A percentile compares a stretch with the other conserved stretches of the same genome.
These are phyloP conservation scores for Monochamus alternatus DNA, from an alignment of 2,888 invertebrate species.

Conservation along the genomic window DNA sequence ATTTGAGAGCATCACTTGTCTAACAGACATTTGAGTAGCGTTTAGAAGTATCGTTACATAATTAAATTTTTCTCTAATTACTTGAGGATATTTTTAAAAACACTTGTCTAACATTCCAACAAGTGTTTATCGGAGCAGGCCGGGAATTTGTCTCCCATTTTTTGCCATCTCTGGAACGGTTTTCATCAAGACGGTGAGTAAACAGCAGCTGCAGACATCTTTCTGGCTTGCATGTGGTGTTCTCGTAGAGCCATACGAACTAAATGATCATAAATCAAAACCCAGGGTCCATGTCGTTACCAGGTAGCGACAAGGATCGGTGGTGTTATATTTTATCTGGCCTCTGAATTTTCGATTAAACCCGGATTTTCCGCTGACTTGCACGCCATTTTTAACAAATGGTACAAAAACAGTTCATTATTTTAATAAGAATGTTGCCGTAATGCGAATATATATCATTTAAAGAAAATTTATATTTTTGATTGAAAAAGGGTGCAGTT, in stretches of 20 bases:
- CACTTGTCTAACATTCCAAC: slow-evolving; percentile 51
- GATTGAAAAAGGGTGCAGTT: no score
- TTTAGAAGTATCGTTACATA: not conserved
- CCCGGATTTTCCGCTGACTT: not conserved
- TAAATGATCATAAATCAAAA: slow-evolving; percentile 42
- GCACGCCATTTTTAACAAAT: not conserved
- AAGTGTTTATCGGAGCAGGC: slow-evolving; percentile 54
- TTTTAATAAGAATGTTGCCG: no score
- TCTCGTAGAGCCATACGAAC: slow-evolving; percentile 28
- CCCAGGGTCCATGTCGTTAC: not conserved
- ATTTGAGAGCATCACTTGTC: not conserved
- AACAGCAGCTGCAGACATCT: slow-evolving; percentile 37
- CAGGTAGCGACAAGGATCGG: slow-evolving; percentile 23
- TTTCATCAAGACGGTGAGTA: slow-evolving; percentile 30
- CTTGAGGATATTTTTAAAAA: slow-evolving; percentile 21
- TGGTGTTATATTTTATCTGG: not conserved
- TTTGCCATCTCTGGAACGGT: slow-evolving; percentile 32
- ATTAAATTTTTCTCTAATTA: slow-evolving; percentile 19
- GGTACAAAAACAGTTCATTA: no score
- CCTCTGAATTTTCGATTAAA: not conserved
- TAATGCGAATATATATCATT: no score
- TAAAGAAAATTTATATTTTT: no score
- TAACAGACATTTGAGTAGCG: slow-evolving; percentile 4
- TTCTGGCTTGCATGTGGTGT: slow-evolving; percentile 42
- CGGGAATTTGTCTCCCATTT: slow-evolving; percentile 29